Conservation (phyloP, 2,888 invertebrate species). For the Spatulosminthurus flaviceps region DNA sequence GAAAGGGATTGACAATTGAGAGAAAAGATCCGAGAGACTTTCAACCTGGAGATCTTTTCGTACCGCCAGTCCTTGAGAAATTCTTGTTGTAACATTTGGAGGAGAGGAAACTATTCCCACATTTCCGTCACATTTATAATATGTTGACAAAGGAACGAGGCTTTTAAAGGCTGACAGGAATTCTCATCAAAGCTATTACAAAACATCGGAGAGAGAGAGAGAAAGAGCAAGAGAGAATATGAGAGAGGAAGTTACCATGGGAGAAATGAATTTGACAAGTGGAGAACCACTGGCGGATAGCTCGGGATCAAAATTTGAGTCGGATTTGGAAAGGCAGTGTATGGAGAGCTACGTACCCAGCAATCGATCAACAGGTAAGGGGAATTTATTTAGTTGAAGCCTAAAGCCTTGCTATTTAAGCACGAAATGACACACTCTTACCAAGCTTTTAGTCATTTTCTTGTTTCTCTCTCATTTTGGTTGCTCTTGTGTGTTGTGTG, state of each 20-base stretch:
- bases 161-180: background rate
- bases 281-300: slow-evolving; percentile 10
- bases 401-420: background rate
- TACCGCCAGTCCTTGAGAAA: too few relatives aligned
- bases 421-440: background rate
- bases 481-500: too few relatives aligned
- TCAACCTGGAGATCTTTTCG: background rate
- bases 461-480: too few relatives aligned
- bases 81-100: too few relatives aligned
- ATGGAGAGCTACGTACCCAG: slow-evolving; percentile 42
- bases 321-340: slow-evolving; percentile 34
- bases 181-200: background rate
- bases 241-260: background rate
- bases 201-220: background rate
- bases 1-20: background rate
- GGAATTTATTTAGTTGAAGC: background rate
- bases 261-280: background rate
- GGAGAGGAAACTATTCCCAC: background rate
- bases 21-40: too few relatives aligned
- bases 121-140: background rate
- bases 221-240: background rate
- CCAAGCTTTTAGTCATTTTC: too few relatives aligned
- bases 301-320: background rate
- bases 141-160: background rate
- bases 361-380: slow-evolving; percentile 47